Conservation (phyloP, 2,888 invertebrate species). For the Labia minor region DNA sequence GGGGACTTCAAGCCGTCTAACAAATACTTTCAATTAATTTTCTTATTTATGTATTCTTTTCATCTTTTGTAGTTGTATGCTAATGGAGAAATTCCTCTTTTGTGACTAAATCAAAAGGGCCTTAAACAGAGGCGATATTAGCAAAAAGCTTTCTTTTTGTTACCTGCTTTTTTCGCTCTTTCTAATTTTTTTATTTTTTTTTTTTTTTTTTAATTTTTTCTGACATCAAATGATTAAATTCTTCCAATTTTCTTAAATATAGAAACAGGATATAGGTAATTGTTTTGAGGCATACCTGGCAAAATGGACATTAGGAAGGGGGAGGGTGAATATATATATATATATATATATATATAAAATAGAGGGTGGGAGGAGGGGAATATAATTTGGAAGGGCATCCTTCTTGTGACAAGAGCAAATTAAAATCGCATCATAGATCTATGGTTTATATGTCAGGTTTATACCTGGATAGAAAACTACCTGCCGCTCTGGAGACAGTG, state of each 20-base stretch:
- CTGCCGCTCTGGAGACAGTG: neutral
- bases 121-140: neutral
- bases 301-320: neutral
- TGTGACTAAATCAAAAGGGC: too few relatives aligned
- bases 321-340: too few relatives aligned
- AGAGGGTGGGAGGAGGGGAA: neutral
- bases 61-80: too few relatives aligned
- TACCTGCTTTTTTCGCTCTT: neutral
- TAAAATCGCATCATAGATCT: conserved; percentile 3
- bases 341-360: too few relatives aligned
- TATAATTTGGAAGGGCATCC: neutral
- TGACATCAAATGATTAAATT: neutral
- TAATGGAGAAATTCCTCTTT: too few relatives aligned
- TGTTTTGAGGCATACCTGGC: neutral
- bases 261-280: neutral
- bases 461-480: conserved; percentile 2
- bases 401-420: conserved; percentile 8
- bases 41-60: too few relatives aligned
- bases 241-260: neutral
- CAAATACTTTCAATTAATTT: too few relatives aligned
- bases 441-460: neutral
- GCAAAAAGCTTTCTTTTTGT: neutral
- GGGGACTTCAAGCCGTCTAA: too few relatives aligned
- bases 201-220: neutral
- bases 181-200: neutral